These are phyloP conservation scores for Cyclargus thomasi DNA, from an alignment of 1,140 invertebrate genomes.

Conservation along the genomic window DNA sequence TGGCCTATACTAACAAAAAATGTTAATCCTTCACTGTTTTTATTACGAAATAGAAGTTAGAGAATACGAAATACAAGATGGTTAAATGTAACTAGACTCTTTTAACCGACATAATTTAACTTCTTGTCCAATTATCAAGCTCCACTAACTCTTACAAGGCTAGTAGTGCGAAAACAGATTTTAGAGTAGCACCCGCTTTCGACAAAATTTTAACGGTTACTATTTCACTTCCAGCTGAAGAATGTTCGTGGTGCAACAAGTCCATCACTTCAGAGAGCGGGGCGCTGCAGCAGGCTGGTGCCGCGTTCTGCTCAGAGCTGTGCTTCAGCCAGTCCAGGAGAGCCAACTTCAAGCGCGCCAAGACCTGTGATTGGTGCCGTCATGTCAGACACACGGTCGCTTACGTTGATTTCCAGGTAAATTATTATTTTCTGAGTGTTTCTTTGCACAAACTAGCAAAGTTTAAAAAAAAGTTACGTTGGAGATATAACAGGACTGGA, in stretches of 20 bases:
- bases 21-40: too few species aligned
- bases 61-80: too few species aligned
- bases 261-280: conserved; percentile 74
- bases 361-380: conserved; percentile 95
- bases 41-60: too few species aligned
- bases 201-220: neutral
- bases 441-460: neutral
- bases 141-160: too few species aligned
- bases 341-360: conserved; percentile 92
- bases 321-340: conserved; percentile 92
- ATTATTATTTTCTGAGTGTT: neutral
- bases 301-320: conserved; percentile 88
- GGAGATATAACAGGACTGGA: too few species aligned
- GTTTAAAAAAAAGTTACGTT: neutral
- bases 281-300: conserved; percentile 76
- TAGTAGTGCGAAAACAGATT: too few species aligned
- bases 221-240: conserved; percentile 49
- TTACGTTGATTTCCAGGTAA: conserved; percentile 86
- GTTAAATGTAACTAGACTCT: too few species aligned
- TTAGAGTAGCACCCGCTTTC: neutral
- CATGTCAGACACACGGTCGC: conserved; percentile 93
- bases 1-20: too few species aligned
- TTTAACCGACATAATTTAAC: too few species aligned
- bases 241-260: conserved; percentile 78
- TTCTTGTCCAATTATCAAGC: too few species aligned